Base-by-base conservation (phyloP, 2,888 invertebrate species). In the Dicyrtoma fusca region DNA sequence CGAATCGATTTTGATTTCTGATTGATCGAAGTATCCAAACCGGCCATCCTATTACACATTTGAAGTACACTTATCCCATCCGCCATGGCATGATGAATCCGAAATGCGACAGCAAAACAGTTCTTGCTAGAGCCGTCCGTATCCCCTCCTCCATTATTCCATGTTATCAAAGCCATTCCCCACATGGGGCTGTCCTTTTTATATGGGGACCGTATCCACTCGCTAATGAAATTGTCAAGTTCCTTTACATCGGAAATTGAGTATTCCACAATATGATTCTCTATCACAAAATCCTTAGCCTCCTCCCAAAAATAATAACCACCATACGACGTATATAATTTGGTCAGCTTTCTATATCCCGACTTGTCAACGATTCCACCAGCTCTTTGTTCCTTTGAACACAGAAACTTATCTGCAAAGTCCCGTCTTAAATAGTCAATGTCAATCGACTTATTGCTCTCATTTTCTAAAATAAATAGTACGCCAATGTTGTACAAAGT, bases 71-170 rank as follows among this genome's bases (percentile, higher is more conserved):
- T 69, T 13, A 69, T 23, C 2, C 69, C 69, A 45, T 69, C 69
- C 4, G 69, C 69, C 14, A 34, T 45, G 10, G 69, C 44, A 61
- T 69, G 69, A 59, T 69, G 69, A 53, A 69, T 69, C 11, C 69
- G 57, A 47, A 69, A 59, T 1, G 69, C 61, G 10, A 68, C 34
- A 6, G 68, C 68, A 11, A 34, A 55, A 8, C 26, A 17, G 6
- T 53, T 42, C 11, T 17, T 55, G 1, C 17, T 34, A 5, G 34
- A 34, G 34, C 8, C 42, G 42, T 19, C 44, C 10, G 21, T 3
- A 14, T 65, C 49, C 23, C n/a, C n/a, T n/a, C n/a, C n/a, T n/a
- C n/a, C 34, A 34, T 3, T 5, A 26, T 25, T 21, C 59, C 26
- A 44, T 42, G 8, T 69, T 17, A 69, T 47, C 23, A 69, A 49